These are phyloP conservation scores for Saxidomus purpurata DNA, from an alignment of 1,140 invertebrate genomes.

Conservation along the genomic window DNA sequence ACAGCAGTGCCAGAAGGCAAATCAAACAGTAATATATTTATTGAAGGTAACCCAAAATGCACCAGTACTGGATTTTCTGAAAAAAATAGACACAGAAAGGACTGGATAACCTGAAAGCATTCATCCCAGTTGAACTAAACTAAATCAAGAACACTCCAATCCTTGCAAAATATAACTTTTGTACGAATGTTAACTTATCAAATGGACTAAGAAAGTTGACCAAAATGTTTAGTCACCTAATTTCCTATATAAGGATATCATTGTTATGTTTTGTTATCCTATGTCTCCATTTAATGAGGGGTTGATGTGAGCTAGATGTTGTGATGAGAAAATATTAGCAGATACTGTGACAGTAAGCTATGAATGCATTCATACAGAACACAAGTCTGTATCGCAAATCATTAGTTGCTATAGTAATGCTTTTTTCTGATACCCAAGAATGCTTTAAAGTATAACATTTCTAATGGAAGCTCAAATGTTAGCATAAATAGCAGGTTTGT, in stretches of 20 bases:
- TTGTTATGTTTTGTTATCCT: neutral
- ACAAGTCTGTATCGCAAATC: neutral
- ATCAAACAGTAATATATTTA: no score
- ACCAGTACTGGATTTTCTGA: no score
- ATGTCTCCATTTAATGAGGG: neutral
- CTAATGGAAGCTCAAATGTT: neutral
- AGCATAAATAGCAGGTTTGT: no score
- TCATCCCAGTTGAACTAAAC: no score
- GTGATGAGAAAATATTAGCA: constrained; percentile 33
- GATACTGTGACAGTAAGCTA: constrained; percentile 5
- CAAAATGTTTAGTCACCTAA: neutral
- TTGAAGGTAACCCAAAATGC: no score
- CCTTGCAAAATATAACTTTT: no score
- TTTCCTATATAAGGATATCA: no score
- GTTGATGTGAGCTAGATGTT: constrained; percentile 2
- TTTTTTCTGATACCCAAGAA: neutral
- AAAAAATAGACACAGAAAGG: no score
- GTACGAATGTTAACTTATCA: no score
- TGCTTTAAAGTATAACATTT: neutral
- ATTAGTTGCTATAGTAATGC: constrained; percentile 26
- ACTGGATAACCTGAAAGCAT: no score
- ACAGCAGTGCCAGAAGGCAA: no score
- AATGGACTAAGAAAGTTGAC: constrained; percentile 4
- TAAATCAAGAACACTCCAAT: no score
- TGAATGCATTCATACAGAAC: neutral